Evolutionary conservation across 2,888 invertebrate species (phyloP).

Genomic region (Thumatha senex): DNA sequence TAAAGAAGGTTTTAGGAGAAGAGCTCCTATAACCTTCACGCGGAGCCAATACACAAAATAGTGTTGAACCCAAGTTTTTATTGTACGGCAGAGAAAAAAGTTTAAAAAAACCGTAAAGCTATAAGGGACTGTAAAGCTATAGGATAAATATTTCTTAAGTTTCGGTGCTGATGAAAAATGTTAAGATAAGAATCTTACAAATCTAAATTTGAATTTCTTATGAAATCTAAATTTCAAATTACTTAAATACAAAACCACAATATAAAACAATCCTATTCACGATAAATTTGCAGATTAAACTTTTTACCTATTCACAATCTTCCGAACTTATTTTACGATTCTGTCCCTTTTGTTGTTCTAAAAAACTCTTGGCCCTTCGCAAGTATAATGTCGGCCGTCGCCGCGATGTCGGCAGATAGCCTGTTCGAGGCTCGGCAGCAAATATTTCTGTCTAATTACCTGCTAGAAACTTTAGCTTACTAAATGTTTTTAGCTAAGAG

Average conservation of each 20-base stretch:
- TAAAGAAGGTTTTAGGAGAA: no score
- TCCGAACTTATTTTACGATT: constrained; percentile 26
- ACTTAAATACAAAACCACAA: constrained; percentile 4
- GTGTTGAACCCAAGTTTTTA: no score
- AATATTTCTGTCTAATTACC: constrained; percentile 71
- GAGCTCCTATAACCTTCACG: no score
- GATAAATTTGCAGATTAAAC: constrained; percentile 22
- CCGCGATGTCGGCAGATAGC: constrained; percentile 70
- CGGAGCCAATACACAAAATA: no score
- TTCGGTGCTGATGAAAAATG: no score
- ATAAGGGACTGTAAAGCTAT: no score
- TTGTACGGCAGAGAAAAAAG: no score
- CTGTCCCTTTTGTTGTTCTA: constrained; percentile 37
- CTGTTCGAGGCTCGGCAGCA: constrained; percentile 53
- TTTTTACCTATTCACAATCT: constrained; percentile 28
- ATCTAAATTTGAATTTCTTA: neutral
- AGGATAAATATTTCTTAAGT: no score
- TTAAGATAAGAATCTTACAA: no score
- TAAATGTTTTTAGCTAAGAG: constrained; percentile 36
- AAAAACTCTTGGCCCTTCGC: constrained; percentile 48
- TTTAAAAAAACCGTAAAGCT: no score
- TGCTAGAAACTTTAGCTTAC: constrained; percentile 46
- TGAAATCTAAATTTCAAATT: neutral
- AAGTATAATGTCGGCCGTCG: constrained; percentile 52
- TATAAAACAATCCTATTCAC: neutral